phyloP scores from a whole-genome alignment of 2,797 vertebrate species.

The Sebastes alutus region DNA sequence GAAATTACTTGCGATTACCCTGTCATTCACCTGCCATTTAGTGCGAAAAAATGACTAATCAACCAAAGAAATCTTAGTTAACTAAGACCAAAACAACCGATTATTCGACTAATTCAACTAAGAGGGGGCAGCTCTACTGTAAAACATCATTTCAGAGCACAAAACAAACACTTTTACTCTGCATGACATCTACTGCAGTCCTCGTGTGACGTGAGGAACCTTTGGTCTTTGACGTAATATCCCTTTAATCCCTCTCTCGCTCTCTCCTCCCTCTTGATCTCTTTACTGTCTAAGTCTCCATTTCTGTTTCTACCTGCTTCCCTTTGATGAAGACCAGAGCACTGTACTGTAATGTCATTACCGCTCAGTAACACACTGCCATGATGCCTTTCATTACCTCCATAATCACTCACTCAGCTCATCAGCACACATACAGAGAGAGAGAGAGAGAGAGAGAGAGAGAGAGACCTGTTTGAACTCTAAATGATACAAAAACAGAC shows the following conservation, averaged over 20 bases:
- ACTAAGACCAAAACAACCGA: too few relatives aligned
- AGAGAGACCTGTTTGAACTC: constrained; percentile 33
- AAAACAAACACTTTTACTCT: constrained; percentile 2
- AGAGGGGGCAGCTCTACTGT: neutral
- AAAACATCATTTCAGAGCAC: neutral
- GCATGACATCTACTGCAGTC: neutral
- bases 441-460: neutral
- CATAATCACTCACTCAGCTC: constrained; percentile 64
- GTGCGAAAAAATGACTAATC: too few relatives aligned
- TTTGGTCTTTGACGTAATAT: constrained; percentile 19
- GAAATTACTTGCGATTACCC: too few relatives aligned
- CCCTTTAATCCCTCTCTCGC: constrained; percentile 26
- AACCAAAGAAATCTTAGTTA: too few relatives aligned
- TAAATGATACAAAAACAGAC: constrained; percentile 56
- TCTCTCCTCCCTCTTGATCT: neutral
- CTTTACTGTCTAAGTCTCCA: constrained; percentile 15
- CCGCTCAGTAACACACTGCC: constrained; percentile 61
- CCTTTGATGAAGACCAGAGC: constrained; percentile 77
- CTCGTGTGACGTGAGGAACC: neutral
- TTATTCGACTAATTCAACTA: too few relatives aligned
- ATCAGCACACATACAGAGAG: constrained; percentile 19
- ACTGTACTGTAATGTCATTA: constrained; percentile 76
- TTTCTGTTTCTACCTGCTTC: constrained; percentile 33
- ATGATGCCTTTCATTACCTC: constrained; percentile 72
- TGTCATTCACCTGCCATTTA: neutral